Conservation (phyloP, 1,140 invertebrate genomes). For the Procambarus clarkii region DNA sequence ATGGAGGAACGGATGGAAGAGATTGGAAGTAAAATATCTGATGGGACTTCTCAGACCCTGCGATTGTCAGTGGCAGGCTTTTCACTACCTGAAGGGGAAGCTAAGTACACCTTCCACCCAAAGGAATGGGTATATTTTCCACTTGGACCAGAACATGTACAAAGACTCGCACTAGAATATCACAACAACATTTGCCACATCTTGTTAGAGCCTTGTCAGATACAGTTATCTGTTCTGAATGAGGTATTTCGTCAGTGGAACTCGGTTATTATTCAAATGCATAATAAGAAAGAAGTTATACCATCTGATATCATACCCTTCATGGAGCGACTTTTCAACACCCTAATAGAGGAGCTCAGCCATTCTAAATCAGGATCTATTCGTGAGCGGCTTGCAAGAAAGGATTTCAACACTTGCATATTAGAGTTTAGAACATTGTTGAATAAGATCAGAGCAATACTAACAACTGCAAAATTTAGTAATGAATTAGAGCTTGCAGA, state of each 20-base stretch:
- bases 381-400: slow-evolving; percentile 17
- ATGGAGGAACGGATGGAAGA: slow-evolving; percentile 21
- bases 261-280: slow-evolving; percentile 52
- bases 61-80: slow-evolving; percentile 28
- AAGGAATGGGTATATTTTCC: slow-evolving; percentile 34
- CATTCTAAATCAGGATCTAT: neutral
- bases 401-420: slow-evolving; percentile 14
- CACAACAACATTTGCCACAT: slow-evolving; percentile 13
- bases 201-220: slow-evolving; percentile 5
- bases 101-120: slow-evolving; percentile 17
- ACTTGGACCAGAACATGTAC: neutral
- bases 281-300: slow-evolving; percentile 31
- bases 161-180: neutral
- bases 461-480: slow-evolving; percentile 29
- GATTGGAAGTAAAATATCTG: slow-evolving; percentile 18
- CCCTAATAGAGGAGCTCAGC: neutral
- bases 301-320: slow-evolving; percentile 32
- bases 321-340: slow-evolving; percentile 49
- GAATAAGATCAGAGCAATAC: slow-evolving; percentile 47
- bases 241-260: slow-evolving; percentile 69
- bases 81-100: slow-evolving; percentile 10
- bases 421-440: slow-evolving; percentile 41
- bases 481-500: slow-evolving; percentile 58
- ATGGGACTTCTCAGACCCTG: slow-evolving; percentile 4
- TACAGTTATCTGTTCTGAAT: neutral